Conservation (phyloP, 1,140 invertebrate genomes). For the Zaprionus tsacasi region DNA sequence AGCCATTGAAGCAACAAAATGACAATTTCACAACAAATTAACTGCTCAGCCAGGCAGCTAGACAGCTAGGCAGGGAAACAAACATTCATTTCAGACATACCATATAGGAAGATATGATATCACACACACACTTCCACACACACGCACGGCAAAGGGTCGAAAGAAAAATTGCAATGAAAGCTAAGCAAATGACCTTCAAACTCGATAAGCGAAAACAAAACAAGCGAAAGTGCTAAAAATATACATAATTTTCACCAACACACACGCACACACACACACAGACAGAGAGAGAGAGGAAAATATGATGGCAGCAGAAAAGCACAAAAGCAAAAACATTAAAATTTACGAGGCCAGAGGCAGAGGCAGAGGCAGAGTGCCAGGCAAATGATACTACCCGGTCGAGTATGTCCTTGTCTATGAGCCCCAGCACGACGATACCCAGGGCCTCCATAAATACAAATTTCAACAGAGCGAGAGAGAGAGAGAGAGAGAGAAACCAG, state of each 20-base stretch:
- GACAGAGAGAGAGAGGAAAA: conserved; percentile 46
- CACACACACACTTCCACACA: conserved; percentile 42
- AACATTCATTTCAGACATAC: conserved; percentile 44
- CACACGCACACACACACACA: conserved; percentile 30
- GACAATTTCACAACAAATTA: conserved; percentile 83
- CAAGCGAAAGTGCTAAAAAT: conserved; percentile 81
- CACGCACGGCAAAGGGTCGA: conserved; percentile 29
- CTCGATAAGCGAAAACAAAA: conserved; percentile 82
- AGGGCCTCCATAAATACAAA: conserved; percentile 70
- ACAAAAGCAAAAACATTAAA: conserved; percentile 71
- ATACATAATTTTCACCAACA: conserved; percentile 77
- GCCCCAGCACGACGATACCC: conserved; percentile 12
- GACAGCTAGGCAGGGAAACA: conserved; percentile 62
- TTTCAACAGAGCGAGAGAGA: conserved; percentile 67
- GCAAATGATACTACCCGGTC: conserved; percentile 65
- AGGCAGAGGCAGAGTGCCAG: conserved; percentile 39
- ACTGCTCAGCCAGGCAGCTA: conserved; percentile 70
- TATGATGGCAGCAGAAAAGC: conserved; percentile 60
- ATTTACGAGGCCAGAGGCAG: conserved; percentile 51
- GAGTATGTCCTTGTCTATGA: conserved; percentile 53
- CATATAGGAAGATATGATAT: conserved; percentile 56
- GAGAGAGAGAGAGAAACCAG: conserved; percentile 59
- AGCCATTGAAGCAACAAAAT: conserved; percentile 77
- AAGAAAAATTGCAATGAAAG: conserved; percentile 60
- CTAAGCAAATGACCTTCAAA: conserved; percentile 79